A percentile compares a stretch with the other conserved stretches of the same genome.
Evolutionary conservation across 1,140 invertebrate species (phyloP).

Genomic region (Mercenaria mercenaria): DNA sequence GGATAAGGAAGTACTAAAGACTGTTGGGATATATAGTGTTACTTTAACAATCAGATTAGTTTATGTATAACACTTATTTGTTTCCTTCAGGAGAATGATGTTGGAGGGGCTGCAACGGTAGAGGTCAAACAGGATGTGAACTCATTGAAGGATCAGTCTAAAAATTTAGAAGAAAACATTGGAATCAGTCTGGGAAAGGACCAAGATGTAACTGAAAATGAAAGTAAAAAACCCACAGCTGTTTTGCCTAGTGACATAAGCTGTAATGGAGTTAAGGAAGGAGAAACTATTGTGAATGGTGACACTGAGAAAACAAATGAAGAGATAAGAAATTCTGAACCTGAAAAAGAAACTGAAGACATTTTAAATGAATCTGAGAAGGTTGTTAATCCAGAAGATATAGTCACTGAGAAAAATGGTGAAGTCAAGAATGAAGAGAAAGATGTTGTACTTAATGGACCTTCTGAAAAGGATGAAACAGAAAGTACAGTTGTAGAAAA

Average conservation of each 20-base stretch:
- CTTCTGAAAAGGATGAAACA: neutral
- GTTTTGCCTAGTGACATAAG: neutral
- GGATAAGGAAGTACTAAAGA: too few species aligned
- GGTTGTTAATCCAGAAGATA: neutral
- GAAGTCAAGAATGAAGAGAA: conserved; percentile 7
- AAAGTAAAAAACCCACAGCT: neutral
- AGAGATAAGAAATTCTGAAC: neutral
- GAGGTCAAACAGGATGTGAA: neutral
- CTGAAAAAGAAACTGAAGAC: neutral
- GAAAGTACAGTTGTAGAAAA: neutral
- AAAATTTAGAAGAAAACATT: neutral
- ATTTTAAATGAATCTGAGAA: neutral
- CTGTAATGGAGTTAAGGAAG: conserved; percentile 21
- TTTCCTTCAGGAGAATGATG: neutral
- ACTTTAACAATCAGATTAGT: too few species aligned
- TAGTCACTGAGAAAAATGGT: neutral
- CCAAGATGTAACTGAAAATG: neutral
- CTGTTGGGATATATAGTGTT: too few species aligned
- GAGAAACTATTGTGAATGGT: neutral
- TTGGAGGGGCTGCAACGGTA: neutral
- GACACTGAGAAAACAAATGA: neutral
- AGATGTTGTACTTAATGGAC: neutral
- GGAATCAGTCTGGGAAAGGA: neutral
- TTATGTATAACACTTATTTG: too few species aligned
- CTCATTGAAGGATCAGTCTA: neutral